phyloP scores from a whole-genome alignment of 2,888 invertebrate species.

The Drosophila hawaiiensis region DNA sequence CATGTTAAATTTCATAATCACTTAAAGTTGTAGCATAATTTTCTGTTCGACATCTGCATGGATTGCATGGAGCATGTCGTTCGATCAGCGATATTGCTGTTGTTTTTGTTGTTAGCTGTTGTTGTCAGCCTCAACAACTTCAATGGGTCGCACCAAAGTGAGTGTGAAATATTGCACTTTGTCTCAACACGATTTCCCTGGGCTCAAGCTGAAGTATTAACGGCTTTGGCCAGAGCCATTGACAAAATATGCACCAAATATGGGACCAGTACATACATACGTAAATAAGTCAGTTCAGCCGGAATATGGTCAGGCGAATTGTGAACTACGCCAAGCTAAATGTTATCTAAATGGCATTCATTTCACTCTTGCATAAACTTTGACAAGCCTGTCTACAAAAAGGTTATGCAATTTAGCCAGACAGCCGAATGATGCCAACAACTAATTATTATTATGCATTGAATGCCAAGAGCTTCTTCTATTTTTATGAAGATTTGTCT shows the following conservation, averaged over 20 bases:
- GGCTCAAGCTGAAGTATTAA: constrained; percentile 19
- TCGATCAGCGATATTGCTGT: constrained; percentile 23
- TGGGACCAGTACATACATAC: constrained; percentile 48
- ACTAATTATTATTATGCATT: constrained; percentile 20
- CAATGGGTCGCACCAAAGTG: constrained; percentile 67
- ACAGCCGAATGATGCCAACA: constrained; percentile 21
- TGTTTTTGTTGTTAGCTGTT: constrained; percentile 41
- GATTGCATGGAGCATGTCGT: constrained; percentile 54
- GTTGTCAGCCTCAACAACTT: constrained; percentile 66
- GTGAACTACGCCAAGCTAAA: constrained; percentile 51
- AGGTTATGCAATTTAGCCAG: constrained; percentile 42
- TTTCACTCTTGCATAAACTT: constrained; percentile 71
- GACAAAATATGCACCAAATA: constrained; percentile 62
- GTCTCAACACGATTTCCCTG: constrained; percentile 69
- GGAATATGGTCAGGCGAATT: constrained; percentile 40
- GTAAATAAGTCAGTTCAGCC: background rate
- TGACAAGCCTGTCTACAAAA: constrained; percentile 41
- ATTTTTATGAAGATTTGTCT: background rate
- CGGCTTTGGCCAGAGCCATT: constrained; percentile 37
- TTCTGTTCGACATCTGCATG: constrained; percentile 25
- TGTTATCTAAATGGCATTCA: constrained; percentile 74
- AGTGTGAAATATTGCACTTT: constrained; percentile 82
- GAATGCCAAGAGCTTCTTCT: constrained; percentile 4
- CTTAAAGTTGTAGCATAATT: constrained; percentile 46
- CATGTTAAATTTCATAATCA: constrained; percentile 77